phyloP scores from a whole-genome alignment of 2,888 invertebrate species.

The Atrina japonica region DNA sequence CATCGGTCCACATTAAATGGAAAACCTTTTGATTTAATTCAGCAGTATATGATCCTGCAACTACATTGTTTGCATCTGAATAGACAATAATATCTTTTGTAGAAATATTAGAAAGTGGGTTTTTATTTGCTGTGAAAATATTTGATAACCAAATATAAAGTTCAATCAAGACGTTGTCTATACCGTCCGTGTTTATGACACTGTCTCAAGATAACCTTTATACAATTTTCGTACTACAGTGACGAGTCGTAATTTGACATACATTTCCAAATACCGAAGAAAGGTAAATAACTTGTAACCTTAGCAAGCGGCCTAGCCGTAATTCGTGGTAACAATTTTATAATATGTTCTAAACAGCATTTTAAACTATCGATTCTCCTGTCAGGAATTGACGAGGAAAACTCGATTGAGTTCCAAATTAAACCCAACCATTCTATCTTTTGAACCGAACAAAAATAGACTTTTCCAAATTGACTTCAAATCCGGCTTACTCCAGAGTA shows the following conservation, averaged over 20 bases:
- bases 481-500: slow-evolving; percentile 22
- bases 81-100: neutral
- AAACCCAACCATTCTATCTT: too few relatives aligned
- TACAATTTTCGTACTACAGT: slow-evolving; percentile 11
- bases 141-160: neutral
- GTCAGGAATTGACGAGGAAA: too few relatives aligned
- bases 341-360: neutral
- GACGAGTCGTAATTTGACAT: slow-evolving; percentile 18
- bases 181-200: slow-evolving; percentile 1
- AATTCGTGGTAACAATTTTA: slow-evolving; percentile 2
- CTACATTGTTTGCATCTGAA: neutral
- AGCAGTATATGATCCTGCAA: neutral
- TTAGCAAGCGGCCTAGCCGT: slow-evolving; percentile 16
- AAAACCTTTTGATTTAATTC: slow-evolving; percentile 9
- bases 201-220: slow-evolving; percentile 12
- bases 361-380: slow-evolving; percentile 9
- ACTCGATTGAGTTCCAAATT: too few relatives aligned
- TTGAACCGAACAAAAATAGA: too few relatives aligned
- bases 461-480: slow-evolving; percentile 28
- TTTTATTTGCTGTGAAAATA: neutral
- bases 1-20: slow-evolving; percentile 10
- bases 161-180: slow-evolving; percentile 8
- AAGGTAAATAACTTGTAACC: slow-evolving; percentile 18
- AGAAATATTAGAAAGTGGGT: neutral
- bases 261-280: slow-evolving; percentile 9